Percentiles rank a stretch among this genome's conserved stretches.
These are phyloP conservation scores for Lasioglossum zephyrum DNA, from an alignment of 2,888 invertebrate genomes.

Conservation along the genomic window DNA sequence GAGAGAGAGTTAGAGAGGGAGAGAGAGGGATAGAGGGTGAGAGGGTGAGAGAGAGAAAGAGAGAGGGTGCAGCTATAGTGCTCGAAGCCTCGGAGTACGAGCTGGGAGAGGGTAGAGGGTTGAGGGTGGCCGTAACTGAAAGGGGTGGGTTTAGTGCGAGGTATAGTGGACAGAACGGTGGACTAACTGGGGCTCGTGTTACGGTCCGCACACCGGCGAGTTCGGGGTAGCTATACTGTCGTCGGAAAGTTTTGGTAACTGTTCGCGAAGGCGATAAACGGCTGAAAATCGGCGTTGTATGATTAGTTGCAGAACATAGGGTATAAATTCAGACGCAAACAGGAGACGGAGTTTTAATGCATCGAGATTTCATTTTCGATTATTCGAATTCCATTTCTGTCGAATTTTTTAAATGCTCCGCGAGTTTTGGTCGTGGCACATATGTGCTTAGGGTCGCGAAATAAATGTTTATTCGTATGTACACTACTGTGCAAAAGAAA, in stretches of 20 bases:
- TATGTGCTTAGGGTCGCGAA: not conserved
- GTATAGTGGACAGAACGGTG: conserved; percentile 79
- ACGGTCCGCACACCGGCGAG: conserved; percentile 75
- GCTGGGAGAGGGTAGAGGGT: conserved; percentile 28
- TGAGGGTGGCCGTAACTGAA: conserved; percentile 41
- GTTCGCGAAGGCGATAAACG: conserved; percentile 53
- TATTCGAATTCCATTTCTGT: not conserved
- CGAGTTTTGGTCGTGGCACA: not conserved
- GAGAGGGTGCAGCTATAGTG: conserved; percentile 60
- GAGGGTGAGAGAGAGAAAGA: not conserved
- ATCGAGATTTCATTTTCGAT: not conserved
- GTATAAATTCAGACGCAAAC: not conserved
- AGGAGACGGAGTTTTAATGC: conserved; percentile 23
- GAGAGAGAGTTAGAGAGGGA: not conserved
- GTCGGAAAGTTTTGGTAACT: conserved; percentile 45
- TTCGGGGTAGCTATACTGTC: conserved; percentile 73
- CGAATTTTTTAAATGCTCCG: not conserved
- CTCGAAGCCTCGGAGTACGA: conserved; percentile 62
- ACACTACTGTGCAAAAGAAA: no score
- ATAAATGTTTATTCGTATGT: not conserved
- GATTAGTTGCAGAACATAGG: conserved; percentile 39
- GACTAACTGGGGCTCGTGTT: conserved; percentile 81
- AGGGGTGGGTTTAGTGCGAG: conserved; percentile 66
- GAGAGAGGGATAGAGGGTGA: not conserved
- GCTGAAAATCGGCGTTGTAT: conserved; percentile 48